Evolutionary conservation across 2,113 vertebrate species (phyloP).

Genomic region (Phycodurus eques): DNA sequence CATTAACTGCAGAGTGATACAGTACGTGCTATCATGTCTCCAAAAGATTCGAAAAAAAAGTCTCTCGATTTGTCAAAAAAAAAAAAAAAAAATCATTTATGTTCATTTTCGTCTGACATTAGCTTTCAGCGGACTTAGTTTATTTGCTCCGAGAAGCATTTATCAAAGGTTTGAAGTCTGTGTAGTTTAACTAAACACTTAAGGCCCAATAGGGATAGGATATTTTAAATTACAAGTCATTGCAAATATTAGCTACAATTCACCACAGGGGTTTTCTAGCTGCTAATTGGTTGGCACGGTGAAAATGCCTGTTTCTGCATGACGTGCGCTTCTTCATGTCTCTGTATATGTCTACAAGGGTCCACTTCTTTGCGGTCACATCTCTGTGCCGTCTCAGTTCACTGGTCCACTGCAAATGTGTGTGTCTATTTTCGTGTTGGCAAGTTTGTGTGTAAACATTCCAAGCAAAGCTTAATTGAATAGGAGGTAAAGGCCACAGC

Average conservation of each 20-base stretch:
- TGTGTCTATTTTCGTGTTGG: slow-evolving; percentile 7
- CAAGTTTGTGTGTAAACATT: slow-evolving; percentile 14
- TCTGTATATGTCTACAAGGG: slow-evolving; percentile 1
- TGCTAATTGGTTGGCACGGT: slow-evolving; percentile 56
- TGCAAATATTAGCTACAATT: slow-evolving; percentile 44
- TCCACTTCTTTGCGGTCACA: slow-evolving; percentile 26
- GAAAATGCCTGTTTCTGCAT: neutral
- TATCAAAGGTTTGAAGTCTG: neutral
- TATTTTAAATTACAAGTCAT: neutral
- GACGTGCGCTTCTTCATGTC: neutral
- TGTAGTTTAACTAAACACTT: slow-evolving; percentile 44
- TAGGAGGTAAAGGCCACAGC: slow-evolving; percentile 46
- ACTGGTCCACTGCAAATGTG: slow-evolving; percentile 23
- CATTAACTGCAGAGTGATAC: no score
- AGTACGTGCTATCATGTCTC: no score
- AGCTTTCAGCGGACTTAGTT: neutral
- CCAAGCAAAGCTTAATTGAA: slow-evolving; percentile 56
- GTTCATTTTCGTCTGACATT: neutral
- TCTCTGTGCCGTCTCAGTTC: slow-evolving; percentile 32
- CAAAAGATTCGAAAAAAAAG: no score
- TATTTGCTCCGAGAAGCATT: neutral
- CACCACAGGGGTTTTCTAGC: slow-evolving; percentile 41
- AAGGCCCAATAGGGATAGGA: slow-evolving; percentile 11
- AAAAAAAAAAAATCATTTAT: no score
- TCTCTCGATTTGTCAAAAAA: no score